These are phyloP conservation scores for Podiceps cristatus DNA, from an alignment of 2,113 vertebrate species.

Conservation along the genomic window DNA sequence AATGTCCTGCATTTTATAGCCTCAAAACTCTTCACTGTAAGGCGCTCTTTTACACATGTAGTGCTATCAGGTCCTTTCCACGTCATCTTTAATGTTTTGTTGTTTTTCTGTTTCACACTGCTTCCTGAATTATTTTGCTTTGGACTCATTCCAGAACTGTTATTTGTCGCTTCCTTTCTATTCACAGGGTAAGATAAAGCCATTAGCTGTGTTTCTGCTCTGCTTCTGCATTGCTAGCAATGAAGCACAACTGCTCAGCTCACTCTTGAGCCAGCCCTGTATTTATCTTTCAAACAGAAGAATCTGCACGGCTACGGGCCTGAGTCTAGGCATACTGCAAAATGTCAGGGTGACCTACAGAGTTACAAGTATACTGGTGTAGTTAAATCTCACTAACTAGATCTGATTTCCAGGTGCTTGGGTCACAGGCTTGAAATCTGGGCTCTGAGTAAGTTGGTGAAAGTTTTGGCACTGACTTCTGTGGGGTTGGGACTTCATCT, in stretches of 20 bases:
- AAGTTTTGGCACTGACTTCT: background rate
- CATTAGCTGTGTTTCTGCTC: background rate
- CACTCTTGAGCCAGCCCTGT: background rate
- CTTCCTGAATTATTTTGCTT: background rate
- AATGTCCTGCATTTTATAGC: background rate
- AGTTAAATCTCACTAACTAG: background rate
- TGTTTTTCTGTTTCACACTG: background rate
- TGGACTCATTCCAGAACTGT: background rate
- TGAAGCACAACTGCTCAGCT: background rate
- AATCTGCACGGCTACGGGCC: background rate
- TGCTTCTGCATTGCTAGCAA: background rate
- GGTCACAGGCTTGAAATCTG: background rate
- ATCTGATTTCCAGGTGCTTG: background rate
- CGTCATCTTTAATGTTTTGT: background rate
- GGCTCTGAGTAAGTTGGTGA: background rate
- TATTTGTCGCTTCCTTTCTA: background rate
- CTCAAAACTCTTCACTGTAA: background rate
- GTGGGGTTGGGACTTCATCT: background rate
- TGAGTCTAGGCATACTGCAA: background rate
- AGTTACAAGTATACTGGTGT: accelerated
- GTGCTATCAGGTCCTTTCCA: background rate
- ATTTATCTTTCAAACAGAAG: background rate
- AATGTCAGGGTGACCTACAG: background rate
- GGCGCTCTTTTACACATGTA: background rate
- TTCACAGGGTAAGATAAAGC: background rate